Evolutionary conservation across 2,888 invertebrate genomes (phyloP).

Genomic region (Melipona bicolor): DNA sequence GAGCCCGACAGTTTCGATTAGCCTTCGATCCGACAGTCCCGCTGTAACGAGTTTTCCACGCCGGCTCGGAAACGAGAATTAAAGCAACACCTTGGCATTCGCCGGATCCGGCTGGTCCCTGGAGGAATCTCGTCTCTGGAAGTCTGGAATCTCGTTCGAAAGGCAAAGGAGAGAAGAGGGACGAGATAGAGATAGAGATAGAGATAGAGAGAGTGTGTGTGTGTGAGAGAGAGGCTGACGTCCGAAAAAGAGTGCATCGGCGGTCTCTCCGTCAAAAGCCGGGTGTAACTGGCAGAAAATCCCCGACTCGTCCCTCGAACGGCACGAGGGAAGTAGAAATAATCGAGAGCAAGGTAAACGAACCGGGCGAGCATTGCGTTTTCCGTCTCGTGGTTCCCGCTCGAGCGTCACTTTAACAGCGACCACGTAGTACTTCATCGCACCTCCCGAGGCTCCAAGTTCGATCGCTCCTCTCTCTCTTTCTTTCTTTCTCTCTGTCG

Average conservation of each 20-base stretch:
- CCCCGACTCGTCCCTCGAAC: slow-evolving; percentile 7
- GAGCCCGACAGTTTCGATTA: neutral
- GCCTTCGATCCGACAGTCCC: neutral
- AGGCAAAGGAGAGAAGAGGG: slow-evolving; percentile 11
- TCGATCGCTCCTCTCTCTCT: neutral
- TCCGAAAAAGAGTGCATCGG: neutral
- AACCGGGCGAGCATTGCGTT: slow-evolving; percentile 28
- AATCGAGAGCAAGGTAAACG: slow-evolving; percentile 43
- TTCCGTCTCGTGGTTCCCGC: slow-evolving; percentile 27
- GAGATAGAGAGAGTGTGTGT: neutral
- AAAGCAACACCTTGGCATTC: neutral
- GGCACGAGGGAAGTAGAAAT: slow-evolving; percentile 25
- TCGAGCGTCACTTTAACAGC: slow-evolving; percentile 19
- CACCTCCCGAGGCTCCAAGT: slow-evolving; percentile 24
- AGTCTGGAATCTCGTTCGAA: neutral
- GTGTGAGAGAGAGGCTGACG: neutral
- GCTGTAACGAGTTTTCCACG: too few species aligned
- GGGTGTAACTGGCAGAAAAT: slow-evolving; percentile 41
- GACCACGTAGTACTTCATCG: slow-evolving; percentile 28
- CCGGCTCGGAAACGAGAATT: neutral
- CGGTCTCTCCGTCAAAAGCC: slow-evolving; percentile 15
- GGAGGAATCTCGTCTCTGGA: neutral
- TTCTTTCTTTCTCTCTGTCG: too few species aligned
- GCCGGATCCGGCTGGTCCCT: neutral
- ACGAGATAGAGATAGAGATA: neutral